Percentiles rank a stretch among this genome's conserved stretches.
Evolutionary conservation across 2,113 vertebrate species (phyloP).

Genomic region (Clarias macrocephalus): DNA sequence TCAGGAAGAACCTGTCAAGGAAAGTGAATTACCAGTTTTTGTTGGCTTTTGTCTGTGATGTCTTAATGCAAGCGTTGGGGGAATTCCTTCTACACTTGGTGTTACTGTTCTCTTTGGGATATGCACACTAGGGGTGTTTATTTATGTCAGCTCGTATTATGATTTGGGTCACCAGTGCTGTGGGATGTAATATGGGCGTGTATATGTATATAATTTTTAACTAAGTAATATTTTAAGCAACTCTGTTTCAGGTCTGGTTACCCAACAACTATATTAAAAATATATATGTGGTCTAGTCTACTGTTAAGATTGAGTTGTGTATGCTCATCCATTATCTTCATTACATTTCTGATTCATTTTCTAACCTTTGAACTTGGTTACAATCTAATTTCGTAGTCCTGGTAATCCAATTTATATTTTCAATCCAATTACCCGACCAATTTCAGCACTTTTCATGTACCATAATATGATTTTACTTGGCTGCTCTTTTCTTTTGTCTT

Average conservation of each 20-base stretch:
- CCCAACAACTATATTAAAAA: not conserved
- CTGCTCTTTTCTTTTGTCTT: constrained; percentile 9
- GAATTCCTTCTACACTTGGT: not conserved
- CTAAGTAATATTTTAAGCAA: not conserved
- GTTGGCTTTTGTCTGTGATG: not conserved
- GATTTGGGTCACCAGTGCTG: not conserved
- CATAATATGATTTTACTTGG: constrained; percentile 1
- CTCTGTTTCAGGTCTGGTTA: not conserved
- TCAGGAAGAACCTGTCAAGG: not conserved
- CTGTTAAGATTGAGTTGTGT: not conserved
- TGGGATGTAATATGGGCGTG: not conserved
- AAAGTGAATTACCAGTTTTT: not conserved
- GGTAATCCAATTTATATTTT: constrained; percentile 10
- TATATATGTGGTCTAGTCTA: not conserved
- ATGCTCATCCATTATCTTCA: not conserved
- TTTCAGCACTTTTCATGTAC: not conserved
- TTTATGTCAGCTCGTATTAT: not conserved
- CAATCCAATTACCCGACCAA: constrained; percentile 5
- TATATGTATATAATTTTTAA: not conserved
- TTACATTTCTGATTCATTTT: constrained; percentile 1
- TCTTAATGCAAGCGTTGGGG: not conserved
- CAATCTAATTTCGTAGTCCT: not conserved
- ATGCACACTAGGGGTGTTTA: not conserved
- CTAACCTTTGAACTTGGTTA: not conserved
- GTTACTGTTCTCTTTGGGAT: not conserved